Evolutionary conservation across 2,888 invertebrate genomes (phyloP).

Genomic region (Eurois occulta): DNA sequence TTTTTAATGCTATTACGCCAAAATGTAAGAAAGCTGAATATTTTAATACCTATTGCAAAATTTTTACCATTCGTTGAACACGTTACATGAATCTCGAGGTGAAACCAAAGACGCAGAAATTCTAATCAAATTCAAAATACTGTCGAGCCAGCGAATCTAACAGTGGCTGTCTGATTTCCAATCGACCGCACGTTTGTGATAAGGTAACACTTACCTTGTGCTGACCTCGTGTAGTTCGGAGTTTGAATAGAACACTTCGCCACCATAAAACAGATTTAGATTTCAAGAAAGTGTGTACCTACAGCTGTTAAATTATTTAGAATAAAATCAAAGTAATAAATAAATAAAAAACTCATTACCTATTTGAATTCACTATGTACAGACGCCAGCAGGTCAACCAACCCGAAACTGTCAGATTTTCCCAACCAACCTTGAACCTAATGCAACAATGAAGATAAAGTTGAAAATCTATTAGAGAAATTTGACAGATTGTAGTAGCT

Average conservation of each 20-base stretch:
- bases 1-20: slow-evolving; percentile 14
- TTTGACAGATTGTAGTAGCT: too few relatives aligned
- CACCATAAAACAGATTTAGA: not conserved
- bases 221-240: not conserved
- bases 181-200: not conserved
- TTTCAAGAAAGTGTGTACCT: not conserved
- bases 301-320: not conserved
- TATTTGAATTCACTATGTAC: too few relatives aligned
- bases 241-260: not conserved
- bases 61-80: not conserved
- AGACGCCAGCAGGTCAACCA: too few relatives aligned
- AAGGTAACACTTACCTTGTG: not conserved
- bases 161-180: not conserved
- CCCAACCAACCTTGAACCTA: too few relatives aligned
- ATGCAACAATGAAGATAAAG: too few relatives aligned
- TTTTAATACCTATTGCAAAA: not conserved
- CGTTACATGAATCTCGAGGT: not conserved
- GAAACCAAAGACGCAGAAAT: not conserved
- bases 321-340: not conserved
- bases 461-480: too few relatives aligned
- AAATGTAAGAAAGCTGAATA: not conserved
- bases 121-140: not conserved
- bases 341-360: too few relatives aligned
- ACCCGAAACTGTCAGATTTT: too few relatives aligned
- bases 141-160: not conserved